Base-by-base conservation (phyloP, 2,113 vertebrate genomes). In the Cercopithecus mona region DNA sequence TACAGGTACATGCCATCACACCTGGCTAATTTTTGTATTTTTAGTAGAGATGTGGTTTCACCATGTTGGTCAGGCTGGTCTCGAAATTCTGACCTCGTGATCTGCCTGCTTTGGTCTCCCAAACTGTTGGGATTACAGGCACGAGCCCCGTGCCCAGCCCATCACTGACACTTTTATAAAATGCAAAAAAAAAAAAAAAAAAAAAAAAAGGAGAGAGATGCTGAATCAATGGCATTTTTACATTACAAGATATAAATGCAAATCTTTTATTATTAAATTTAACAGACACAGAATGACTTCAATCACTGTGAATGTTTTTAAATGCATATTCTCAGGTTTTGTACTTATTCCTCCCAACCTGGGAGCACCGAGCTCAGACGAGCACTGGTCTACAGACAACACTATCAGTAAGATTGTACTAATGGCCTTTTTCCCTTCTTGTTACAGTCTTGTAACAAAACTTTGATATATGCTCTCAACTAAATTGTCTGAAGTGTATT, bases 291-390 rank as follows among this genome's bases (percentile, higher is more conserved):
- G 72, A 92, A 17, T 17, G 43, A 38, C n/a, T 52, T 32, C 23
- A n/a, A 18, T 92, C n/a, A 23, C 40, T 27, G 3, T 40, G 70
- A 55, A 30, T 2, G 13, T 76, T 50, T 10, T 27, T 57, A 43
- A 89, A 55, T 13, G 32, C 1, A 18, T 64, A 38, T 43, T 78
- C 22, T 66, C 1, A 14, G 2, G 32, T 68, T 57, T 55, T 52
- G 20, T 30, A 22, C 9, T 52, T 70, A n/a, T 25, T 43, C 7
- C 23, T 43, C 8, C 30, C 3, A 45, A 3, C 57, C 59, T 10
- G 25, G 57, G 0, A 57, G 57, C 1, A 0, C n/a, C 10, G 8
- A 5, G 10, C 10, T 45, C 35, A 30, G 38, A 12, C 0, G 4
- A 72, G 12, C 12, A 16, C 14, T 5, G 27, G 32, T 68, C n/a